phyloP scores from a whole-genome alignment of 2,113 vertebrate species.

The Murina feae region DNA sequence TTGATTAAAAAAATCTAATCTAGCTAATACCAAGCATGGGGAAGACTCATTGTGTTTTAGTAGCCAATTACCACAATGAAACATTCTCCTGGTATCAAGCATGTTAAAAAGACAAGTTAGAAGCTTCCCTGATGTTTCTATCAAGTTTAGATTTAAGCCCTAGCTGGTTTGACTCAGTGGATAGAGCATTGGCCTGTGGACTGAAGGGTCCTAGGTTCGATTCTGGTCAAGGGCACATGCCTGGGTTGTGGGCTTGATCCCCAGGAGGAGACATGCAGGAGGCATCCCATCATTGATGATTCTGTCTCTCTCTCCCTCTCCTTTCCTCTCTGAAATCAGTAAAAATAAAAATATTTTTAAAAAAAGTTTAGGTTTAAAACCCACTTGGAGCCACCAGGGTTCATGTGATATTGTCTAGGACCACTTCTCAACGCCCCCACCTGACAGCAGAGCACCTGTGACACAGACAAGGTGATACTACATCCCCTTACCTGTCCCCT shows the following conservation, averaged over 20 bases:
- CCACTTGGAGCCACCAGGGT: background rate
- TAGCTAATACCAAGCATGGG: background rate
- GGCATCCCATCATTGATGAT: too few relatives aligned
- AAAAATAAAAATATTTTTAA: too few relatives aligned
- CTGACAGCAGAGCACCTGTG: background rate
- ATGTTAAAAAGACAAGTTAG: background rate
- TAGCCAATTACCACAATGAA: background rate
- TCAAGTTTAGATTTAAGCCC: background rate
- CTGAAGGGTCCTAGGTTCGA: too few relatives aligned
- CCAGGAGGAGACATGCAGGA: too few relatives aligned
- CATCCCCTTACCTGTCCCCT: too few relatives aligned
- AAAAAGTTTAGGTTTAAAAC: background rate
- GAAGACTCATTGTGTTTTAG: background rate
- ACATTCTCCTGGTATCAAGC: background rate
- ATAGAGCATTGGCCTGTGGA: too few relatives aligned
- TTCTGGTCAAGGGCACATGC: too few relatives aligned
- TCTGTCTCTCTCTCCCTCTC: too few relatives aligned
- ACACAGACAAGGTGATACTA: background rate
- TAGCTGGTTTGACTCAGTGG: too few relatives aligned
- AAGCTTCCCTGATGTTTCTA: background rate
- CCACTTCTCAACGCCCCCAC: background rate
- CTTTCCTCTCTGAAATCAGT: too few relatives aligned
- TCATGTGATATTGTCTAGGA: background rate
- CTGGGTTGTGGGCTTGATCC: too few relatives aligned
- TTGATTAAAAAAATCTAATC: background rate